phyloP scores from a whole-genome alignment of 2,113 vertebrate species.

The Pachypanchax playfairii region DNA sequence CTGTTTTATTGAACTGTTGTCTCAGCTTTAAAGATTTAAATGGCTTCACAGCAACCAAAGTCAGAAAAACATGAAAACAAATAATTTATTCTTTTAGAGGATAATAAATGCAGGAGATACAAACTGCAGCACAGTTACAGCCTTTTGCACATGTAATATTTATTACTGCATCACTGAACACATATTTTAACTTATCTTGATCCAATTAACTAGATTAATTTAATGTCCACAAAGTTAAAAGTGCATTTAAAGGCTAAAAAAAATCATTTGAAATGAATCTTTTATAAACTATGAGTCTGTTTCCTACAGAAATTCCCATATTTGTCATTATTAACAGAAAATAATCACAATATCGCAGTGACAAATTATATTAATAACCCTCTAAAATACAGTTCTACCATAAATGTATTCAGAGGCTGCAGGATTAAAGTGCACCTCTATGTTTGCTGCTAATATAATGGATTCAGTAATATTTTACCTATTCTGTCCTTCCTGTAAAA shows the following conservation, averaged over 20 bases:
- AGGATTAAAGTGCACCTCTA: not conserved
- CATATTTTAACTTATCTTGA: too few species aligned
- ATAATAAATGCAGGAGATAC: conserved; percentile 18
- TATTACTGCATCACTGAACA: conserved; percentile 4
- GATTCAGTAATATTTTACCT: not conserved
- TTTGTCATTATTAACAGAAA: not conserved
- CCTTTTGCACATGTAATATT: not conserved
- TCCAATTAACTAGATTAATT: too few species aligned
- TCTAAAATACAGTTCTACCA: conserved; percentile 3
- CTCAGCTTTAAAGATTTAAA: conserved; percentile 24
- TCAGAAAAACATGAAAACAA: conserved; percentile 43
- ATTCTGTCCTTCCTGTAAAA: conserved; percentile 2
- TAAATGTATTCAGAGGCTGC: too few species aligned
- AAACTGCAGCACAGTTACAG: conserved; percentile 17
- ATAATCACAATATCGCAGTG: not conserved
- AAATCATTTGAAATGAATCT: too few species aligned
- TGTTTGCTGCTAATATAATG: conserved; percentile 13
- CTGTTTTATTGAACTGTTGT: conserved; percentile 2
- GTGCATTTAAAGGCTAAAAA: too few species aligned
- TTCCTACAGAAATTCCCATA: not conserved
- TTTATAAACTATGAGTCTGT: not conserved
- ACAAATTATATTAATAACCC: not conserved
- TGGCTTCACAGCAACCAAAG: conserved; percentile 58
- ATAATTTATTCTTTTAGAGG: conserved; percentile 63
- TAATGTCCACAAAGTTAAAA: too few species aligned